A percentile compares a stretch with the other conserved stretches of the same genome.
Conservation (phyloP, 2,113 vertebrate species). For the Zeus faber region DNA sequence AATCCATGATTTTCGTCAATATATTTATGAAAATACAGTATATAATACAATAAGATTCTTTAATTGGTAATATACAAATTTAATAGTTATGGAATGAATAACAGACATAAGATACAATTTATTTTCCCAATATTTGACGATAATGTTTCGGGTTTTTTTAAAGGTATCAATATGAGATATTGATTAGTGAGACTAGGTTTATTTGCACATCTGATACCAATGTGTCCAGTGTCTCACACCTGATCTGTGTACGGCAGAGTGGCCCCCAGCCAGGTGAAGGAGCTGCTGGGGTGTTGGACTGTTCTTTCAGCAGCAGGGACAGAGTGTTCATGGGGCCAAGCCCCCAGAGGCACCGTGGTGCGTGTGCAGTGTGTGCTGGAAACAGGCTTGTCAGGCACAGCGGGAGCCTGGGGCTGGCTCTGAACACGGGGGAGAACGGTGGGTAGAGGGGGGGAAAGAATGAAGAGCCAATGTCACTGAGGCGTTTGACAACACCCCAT, state of each 20-base stretch:
- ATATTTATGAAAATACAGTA: no score
- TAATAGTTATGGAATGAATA: no score
- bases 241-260: background rate
- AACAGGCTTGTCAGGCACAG: conserved; percentile 13
- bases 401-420: conserved; percentile 19
- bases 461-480: background rate
- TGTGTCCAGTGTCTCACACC: background rate
- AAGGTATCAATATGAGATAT: no score
- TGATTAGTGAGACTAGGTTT: no score
- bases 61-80: no score
- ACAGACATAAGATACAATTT: no score
- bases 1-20: no score
- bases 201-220: background rate
- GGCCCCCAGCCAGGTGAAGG: conserved; percentile 44
- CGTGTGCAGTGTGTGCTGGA: background rate
- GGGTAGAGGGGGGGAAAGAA: background rate
- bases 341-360: no score
- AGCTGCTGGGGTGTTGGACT: conserved; percentile 39
- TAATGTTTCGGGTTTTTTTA: no score
- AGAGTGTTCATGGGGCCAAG: conserved; percentile 26
- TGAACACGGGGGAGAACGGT: background rate
- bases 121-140: no score
- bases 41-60: no score
- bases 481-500: conserved; percentile 10
- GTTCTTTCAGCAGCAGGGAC: conserved; percentile 29